Conservation (phyloP, 2,888 invertebrate genomes). For the Aleiodes alternator region DNA sequence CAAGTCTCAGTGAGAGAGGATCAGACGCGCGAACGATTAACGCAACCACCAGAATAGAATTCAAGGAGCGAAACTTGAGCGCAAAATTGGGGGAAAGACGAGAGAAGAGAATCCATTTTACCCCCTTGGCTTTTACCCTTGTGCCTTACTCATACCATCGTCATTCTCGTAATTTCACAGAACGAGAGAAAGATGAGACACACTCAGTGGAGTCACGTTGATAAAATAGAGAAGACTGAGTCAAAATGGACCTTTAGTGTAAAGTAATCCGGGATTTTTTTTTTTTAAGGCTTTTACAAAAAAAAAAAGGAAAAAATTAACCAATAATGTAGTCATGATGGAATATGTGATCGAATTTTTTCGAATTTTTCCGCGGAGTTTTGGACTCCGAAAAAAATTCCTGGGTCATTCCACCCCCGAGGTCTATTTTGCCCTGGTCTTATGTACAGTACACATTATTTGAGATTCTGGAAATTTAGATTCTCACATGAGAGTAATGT, state of each 20-base stretch:
- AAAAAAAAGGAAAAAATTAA: no score
- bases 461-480: constrained; percentile 40
- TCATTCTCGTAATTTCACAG: constrained; percentile 21
- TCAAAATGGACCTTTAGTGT: neutral
- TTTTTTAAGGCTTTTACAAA: no score
- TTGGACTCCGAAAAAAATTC: neutral
- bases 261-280: neutral
- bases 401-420: neutral
- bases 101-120: constrained; percentile 6
- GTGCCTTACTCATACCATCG: constrained; percentile 8
- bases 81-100: neutral
- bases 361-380: neutral
- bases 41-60: constrained; percentile 35
- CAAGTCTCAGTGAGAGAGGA: constrained; percentile 29
- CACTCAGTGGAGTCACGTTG: no score
- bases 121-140: constrained; percentile 12
- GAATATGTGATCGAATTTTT: no score
- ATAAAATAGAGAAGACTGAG: no score
- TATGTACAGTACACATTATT: neutral
- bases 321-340: no score
- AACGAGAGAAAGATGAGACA: no score
- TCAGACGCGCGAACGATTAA: constrained; percentile 31
- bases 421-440: neutral
- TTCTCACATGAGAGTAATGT: constrained; percentile 12
- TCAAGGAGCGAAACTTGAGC: constrained; percentile 27